These are phyloP conservation scores for Lepilemur ruficaudatus DNA, from an alignment of 2,797 vertebrate species.

Conservation along the genomic window DNA sequence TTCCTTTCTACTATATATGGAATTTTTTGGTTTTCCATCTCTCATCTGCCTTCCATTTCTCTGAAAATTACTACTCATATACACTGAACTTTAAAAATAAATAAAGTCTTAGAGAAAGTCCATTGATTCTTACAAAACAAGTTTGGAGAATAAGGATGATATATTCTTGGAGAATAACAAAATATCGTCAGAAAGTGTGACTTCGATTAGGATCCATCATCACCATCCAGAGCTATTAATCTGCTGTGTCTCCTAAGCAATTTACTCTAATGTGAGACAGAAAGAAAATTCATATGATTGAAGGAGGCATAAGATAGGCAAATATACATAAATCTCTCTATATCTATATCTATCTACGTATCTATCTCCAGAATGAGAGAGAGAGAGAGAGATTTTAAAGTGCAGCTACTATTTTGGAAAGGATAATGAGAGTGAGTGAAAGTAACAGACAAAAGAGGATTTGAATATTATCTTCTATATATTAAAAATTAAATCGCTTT, in stretches of 20 bases:
- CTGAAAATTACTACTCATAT: not conserved
- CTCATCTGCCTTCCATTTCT: not conserved
- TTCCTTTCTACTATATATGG: not conserved
- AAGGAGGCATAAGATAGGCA: not conserved
- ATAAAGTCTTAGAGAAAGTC: not conserved
- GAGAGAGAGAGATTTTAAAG: not conserved
- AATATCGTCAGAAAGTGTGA: not conserved
- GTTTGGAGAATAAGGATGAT: not conserved
- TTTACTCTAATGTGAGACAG: not conserved
- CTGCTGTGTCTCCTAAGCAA: not conserved
- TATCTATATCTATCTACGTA: not conserved
- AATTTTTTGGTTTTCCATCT: not conserved
- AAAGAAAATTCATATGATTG: not conserved
- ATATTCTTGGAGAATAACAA: not conserved
- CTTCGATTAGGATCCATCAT: not conserved
- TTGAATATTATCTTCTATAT: not conserved
- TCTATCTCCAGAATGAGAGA: not conserved
- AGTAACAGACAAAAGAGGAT: not conserved
- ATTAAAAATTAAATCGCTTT: not conserved
- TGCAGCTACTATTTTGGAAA: not conserved
- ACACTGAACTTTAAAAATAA: not conserved
- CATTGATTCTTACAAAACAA: not conserved
- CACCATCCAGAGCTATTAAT: not conserved
- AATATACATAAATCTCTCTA: not conserved
- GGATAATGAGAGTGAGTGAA: not conserved